Conservation (phyloP, 2,113 vertebrate species). For the Pholis gunnellus region DNA sequence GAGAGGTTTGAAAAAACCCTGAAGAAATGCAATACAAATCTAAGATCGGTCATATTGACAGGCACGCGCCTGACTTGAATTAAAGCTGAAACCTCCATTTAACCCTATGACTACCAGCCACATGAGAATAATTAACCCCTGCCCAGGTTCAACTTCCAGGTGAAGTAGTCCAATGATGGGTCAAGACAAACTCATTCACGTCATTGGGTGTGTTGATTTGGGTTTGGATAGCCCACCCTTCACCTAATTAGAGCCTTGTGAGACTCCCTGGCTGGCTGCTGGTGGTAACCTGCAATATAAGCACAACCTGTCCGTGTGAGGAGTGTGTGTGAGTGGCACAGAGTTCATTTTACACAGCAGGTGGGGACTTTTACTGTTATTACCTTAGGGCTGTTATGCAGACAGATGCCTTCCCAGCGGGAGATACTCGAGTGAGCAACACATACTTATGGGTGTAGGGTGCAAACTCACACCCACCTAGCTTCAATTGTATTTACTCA, state of each 20-base stretch:
- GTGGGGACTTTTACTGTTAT: slow-evolving; percentile 76
- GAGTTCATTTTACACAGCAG: slow-evolving; percentile 69
- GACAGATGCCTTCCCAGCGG: slow-evolving; percentile 80
- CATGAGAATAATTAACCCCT: slow-evolving; percentile 36
- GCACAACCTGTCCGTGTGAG: slow-evolving; percentile 64
- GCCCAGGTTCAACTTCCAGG: slow-evolving; percentile 39
- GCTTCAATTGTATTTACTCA: slow-evolving; percentile 25
- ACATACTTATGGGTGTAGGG: slow-evolving; percentile 43
- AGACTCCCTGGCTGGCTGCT: slow-evolving; percentile 57
- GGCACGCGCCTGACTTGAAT: background rate
- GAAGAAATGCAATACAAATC: background rate
- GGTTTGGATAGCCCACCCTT: slow-evolving; percentile 63
- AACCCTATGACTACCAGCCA: background rate
- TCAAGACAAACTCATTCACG: slow-evolving; percentile 42
- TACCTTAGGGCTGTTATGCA: slow-evolving; percentile 77
- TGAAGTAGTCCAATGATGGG: slow-evolving; percentile 53
- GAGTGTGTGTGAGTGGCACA: slow-evolving; percentile 52
- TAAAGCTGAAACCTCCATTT: background rate
- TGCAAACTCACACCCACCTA: slow-evolving; percentile 15
- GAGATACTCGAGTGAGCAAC: slow-evolving; percentile 56
- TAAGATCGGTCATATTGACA: background rate
- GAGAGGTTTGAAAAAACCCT: background rate
- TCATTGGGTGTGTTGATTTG: slow-evolving; percentile 52
- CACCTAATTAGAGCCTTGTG: slow-evolving; percentile 72
- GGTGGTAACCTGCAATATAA: slow-evolving; percentile 66